phyloP scores from a whole-genome alignment of 2,888 invertebrate species.

The Antitype chi region DNA sequence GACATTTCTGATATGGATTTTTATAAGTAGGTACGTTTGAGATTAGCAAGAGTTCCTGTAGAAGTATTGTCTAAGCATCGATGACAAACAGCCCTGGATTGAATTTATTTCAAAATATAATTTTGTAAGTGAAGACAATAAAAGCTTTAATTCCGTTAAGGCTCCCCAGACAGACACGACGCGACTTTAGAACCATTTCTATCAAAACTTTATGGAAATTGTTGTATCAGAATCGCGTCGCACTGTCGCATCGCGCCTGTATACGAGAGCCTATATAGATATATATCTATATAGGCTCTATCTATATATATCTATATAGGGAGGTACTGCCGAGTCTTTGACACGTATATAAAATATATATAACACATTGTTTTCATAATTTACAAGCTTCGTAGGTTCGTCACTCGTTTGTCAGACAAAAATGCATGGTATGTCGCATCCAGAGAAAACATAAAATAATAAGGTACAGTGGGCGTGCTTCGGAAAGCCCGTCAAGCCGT shows the following conservation, averaged over 20 bases:
- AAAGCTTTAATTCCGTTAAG: neutral
- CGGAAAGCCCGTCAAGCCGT: too few relatives aligned
- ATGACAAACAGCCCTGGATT: neutral
- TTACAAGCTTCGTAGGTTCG: neutral
- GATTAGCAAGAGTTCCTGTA: neutral
- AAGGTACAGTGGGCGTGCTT: neutral
- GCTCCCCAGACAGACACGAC: too few relatives aligned
- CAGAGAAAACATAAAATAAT: neutral
- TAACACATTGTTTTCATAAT: conserved; percentile 17
- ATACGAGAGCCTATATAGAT: too few relatives aligned
- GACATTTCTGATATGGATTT: neutral
- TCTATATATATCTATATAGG: neutral
- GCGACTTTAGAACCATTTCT: too few relatives aligned
- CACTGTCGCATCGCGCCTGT: too few relatives aligned
- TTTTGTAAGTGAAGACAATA: neutral
- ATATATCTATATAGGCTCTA: neutral
- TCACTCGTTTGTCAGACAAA: conserved; percentile 7
- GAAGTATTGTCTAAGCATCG: neutral
- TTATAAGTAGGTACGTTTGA: neutral
- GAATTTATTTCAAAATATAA: neutral
- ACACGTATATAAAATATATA: neutral
- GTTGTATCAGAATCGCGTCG: too few relatives aligned
- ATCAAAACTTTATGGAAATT: too few relatives aligned
- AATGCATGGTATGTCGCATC: neutral
- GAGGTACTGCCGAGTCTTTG: conserved; percentile 5